Evolutionary conservation across 1,140 invertebrate species (phyloP).

Genomic region (Drosophila melanica): DNA sequence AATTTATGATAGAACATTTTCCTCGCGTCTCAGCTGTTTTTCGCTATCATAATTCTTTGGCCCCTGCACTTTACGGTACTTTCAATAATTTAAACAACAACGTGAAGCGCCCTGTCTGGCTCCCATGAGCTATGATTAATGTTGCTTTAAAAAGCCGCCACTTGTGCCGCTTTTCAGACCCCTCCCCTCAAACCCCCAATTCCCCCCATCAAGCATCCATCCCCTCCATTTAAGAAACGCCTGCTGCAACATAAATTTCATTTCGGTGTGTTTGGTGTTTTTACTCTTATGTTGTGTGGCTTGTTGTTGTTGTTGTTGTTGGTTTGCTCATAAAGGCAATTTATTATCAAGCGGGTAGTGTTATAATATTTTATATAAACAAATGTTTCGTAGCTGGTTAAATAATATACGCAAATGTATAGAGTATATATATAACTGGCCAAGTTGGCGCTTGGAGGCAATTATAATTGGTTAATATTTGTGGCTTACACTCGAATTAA

Average conservation of each 20-base stretch:
- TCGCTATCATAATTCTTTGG: conserved; percentile 60
- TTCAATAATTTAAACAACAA: conserved; percentile 69
- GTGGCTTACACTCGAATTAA: conserved; percentile 35
- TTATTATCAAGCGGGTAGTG: conserved; percentile 66
- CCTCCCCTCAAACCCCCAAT: not conserved
- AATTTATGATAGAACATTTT: conserved; percentile 51
- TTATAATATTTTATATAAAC: conserved; percentile 78
- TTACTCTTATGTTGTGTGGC: conserved; percentile 58
- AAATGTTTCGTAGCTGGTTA: conserved; percentile 52
- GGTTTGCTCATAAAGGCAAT: conserved; percentile 59
- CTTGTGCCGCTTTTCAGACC: conserved; percentile 59
- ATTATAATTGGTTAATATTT: conserved; percentile 32
- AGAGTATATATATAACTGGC: not conserved
- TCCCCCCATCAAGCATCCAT: not conserved
- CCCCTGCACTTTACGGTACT: conserved; percentile 45
- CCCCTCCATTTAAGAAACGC: conserved; percentile 6
- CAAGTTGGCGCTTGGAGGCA: conserved; percentile 5
- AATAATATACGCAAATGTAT: conserved; percentile 9
- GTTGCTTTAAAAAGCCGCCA: conserved; percentile 73
- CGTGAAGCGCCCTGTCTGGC: conserved; percentile 27
- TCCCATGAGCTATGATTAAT: conserved; percentile 73
- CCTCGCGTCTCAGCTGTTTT: conserved; percentile 64
- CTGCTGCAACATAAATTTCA: conserved; percentile 62
- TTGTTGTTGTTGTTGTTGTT: conserved; percentile 59
- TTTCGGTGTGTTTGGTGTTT: conserved; percentile 28